Evolutionary conservation across 2,113 vertebrate genomes (phyloP).

Genomic region (Petromus typicus): DNA sequence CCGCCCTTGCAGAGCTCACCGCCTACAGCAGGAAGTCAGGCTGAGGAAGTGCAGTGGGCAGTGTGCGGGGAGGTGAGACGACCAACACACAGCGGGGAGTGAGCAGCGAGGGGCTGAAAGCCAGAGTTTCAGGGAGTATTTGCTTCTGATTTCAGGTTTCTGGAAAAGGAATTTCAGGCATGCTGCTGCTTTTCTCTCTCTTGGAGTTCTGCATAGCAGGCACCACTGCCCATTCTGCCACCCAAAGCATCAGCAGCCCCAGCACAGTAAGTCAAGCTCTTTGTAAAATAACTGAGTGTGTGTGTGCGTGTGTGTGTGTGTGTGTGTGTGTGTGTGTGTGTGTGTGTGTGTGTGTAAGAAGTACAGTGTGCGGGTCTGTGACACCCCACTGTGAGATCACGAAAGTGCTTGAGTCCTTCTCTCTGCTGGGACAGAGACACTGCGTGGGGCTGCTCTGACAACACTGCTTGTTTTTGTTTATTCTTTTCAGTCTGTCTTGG

Average conservation of each 20-base stretch:
- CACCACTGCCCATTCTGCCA: not conserved
- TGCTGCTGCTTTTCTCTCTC: conserved; percentile 51
- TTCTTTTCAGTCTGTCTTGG: not conserved
- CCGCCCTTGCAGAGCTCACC: not conserved
- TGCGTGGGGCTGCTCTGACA: not conserved
- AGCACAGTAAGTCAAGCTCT: conserved; percentile 24
- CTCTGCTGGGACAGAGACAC: not conserved
- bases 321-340: no score
- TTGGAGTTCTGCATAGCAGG: not conserved
- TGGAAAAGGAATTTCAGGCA: conserved; percentile 47
- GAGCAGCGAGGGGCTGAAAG: no score
- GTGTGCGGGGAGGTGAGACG: not conserved
- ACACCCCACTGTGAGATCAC: not conserved
- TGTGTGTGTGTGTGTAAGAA: no score
- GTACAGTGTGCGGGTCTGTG: not conserved
- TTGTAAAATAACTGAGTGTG: not conserved
- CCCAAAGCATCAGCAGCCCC: not conserved
- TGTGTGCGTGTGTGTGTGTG: no score
- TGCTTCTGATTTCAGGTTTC: conserved; percentile 34
- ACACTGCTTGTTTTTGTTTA: not conserved
- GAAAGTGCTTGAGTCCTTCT: not conserved
- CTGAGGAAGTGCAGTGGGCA: not conserved
- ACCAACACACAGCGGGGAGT: no score
- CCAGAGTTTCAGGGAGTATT: not conserved
- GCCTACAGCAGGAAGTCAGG: not conserved